Evolutionary conservation across 1,140 invertebrate species (phyloP), one percentile per base, ranked within the genome.

Genomic region (Leucophenga varia): DNA sequence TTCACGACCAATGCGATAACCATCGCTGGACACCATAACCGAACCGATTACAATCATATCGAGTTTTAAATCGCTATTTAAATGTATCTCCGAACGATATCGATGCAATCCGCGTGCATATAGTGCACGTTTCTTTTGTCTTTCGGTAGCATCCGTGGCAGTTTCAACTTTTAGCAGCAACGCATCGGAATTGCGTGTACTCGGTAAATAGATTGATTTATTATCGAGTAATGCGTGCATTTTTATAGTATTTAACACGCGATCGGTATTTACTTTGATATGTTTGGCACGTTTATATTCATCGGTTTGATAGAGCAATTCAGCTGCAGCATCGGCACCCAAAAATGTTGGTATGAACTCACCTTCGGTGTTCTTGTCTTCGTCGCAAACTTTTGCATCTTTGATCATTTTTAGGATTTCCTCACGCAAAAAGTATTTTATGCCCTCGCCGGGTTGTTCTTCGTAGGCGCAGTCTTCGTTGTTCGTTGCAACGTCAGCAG

Each of bases 1-100:
- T 37, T 88, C 88, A 78, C 89, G 89, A 6, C 88, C 89, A 69
- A 91, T 88, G 51, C 88, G 81, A 52, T 80, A 78, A 56, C 87
- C 87, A 59, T 84, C 79, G 52, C 79, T 84, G 52, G 86, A 88
- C 8, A 89, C 87, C 18, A 86, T 88, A 12, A 90, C 86, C 16
- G 86, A 88, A 16, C 88, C 88, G 63, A 89, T 75, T 20, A 91
- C 79, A 19, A 90, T 76, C 14, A 90, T 64, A 73, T 91, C 88
- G 36, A 89, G 76, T 55, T 84, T 78, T 5, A 82, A 70, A 18
- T 79, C 72, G n/a, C n/a, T n/a, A n/a, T n/a, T n/a, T 22, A 87
- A 73, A 53, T 75, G 76, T 78, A 54, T 13, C 43, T 55, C 49
- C 25, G 42, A 30, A 48, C 38, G 45, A 35, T 47, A 43, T 9